Conservation (phyloP, 2,113 vertebrate genomes). For the Heloderma charlesbogerti region DNA sequence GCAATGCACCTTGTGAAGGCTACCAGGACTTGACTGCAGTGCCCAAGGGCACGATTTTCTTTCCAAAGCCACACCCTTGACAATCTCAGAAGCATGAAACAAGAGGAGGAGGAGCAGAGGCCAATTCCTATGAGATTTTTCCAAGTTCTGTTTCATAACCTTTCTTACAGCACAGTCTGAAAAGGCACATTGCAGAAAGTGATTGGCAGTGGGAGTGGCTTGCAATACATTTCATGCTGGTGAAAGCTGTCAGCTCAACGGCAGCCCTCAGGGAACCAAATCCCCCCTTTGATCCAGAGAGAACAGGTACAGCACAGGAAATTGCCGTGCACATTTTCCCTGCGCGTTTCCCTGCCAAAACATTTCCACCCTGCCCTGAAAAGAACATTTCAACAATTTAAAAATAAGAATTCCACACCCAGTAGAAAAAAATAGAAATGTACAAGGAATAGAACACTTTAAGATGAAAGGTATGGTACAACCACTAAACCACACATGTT, state of each 20-base stretch:
- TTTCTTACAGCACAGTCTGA: neutral
- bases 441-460: neutral
- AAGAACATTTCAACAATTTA: slow-evolving; percentile 13
- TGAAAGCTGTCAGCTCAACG: neutral
- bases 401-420: slow-evolving; percentile 16
- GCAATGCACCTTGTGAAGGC: neutral
- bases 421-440: slow-evolving; percentile 4
- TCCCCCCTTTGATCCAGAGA: neutral
- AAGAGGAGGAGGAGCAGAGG: neutral
- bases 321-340: neutral
- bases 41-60: neutral
- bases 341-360: neutral
- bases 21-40: neutral
- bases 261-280: neutral
- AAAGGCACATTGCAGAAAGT: neutral
- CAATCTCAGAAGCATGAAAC: neutral
- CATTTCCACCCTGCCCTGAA: slow-evolving; percentile 7
- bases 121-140: neutral
- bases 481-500: neutral
- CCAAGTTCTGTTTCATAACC: neutral
- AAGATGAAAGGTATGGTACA: neutral
- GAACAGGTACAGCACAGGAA: slow-evolving; percentile 15
- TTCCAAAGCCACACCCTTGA: neutral
- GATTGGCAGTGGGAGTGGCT: neutral
- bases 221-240: neutral